phyloP scores from a whole-genome alignment of 2,888 invertebrate species.

The Tipula vernalis region DNA sequence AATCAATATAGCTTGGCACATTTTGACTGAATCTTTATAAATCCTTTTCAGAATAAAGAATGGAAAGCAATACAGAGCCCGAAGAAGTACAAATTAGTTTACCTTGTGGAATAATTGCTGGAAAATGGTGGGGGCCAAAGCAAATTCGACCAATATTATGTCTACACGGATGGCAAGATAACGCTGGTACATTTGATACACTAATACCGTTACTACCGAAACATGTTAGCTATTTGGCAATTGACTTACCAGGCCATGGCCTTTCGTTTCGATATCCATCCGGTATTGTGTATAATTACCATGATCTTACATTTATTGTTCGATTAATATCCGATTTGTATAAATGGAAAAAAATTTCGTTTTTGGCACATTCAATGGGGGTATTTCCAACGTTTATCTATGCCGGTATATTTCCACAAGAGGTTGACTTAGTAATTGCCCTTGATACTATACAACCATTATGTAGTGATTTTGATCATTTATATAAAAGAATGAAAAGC shows the following conservation, averaged over 20 bases:
- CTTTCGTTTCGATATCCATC: slow-evolving; percentile 51
- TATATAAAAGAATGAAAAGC: slow-evolving; percentile 23
- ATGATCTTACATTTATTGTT: slow-evolving; percentile 38
- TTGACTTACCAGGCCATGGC: slow-evolving; percentile 65
- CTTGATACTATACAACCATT: slow-evolving; percentile 30
- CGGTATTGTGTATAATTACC: slow-evolving; percentile 38
- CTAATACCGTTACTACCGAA: slow-evolving; percentile 46
- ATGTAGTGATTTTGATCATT: slow-evolving; percentile 17
- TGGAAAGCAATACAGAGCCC: background rate
- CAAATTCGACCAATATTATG: slow-evolving; percentile 50
- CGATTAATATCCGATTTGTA: slow-evolving; percentile 48
- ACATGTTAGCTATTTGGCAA: slow-evolving; percentile 42
- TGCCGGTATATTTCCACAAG: slow-evolving; percentile 42
- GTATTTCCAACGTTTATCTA: slow-evolving; percentile 48
- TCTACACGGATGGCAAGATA: slow-evolving; percentile 70
- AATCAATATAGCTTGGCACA: background rate
- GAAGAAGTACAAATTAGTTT: slow-evolving; percentile 45
- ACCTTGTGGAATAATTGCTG: slow-evolving; percentile 56
- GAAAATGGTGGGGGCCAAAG: slow-evolving; percentile 56
- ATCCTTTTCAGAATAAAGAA: background rate
- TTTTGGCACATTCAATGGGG: slow-evolving; percentile 59
- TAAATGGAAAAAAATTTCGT: slow-evolving; percentile 53
- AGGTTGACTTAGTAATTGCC: slow-evolving; percentile 31
- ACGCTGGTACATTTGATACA: slow-evolving; percentile 62
- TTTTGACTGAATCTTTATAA: background rate